Evolutionary conservation across 1,140 invertebrate species (phyloP), one percentile per base, ranked within the genome.

Genomic region (Tribolium madens): DNA sequence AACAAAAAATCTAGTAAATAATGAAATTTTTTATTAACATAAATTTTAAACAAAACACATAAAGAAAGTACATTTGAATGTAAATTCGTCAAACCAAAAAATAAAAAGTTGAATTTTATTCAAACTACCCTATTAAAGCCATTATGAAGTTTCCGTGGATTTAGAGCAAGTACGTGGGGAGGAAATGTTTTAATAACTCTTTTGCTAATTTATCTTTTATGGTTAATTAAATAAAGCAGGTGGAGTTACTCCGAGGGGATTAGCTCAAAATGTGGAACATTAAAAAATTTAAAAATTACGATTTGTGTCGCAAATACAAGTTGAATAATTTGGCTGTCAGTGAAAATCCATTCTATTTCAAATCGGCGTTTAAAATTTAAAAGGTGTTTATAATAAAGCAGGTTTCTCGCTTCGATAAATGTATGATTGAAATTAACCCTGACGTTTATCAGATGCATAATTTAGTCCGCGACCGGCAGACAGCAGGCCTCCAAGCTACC

Each of bases 391-490:
- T 60, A 60, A 64, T 31, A 64, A 64, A 31, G 57, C 13, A 64
- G 1, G 18, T 18, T 31, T 15, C 53, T 12, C 18, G 10, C 57
- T 64, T 33, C 57, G n/a, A 64, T 64, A 64, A 64, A 64, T 64
- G 47, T 71, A 36, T 50, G 68, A 71, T 71, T 71, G 70, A 72
- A 72, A 72, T 72, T 48, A 72, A 72, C 47, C 46, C 70, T 52
- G 46, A 71, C 70, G 18, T 72, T 72, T 72, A 72, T 72, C 70
- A 72, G 50, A 72, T 72, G 70, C 70, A 72, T 72, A 72, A 72
- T 72, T 72, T 46, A 72, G 15, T 2, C 13, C 57, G 12, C 21
- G 57, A 33, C n/a, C 3, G 10, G 18, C 26, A 64, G 57, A 64
- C 57, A 12, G 57, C 57, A 26, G 13, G 57, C n/a, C 57, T 21